Percentiles rank a stretch among this genome's conserved stretches.
Conservation (phyloP, 2,113 vertebrate genomes). For the Monarcha castaneiventris region DNA sequence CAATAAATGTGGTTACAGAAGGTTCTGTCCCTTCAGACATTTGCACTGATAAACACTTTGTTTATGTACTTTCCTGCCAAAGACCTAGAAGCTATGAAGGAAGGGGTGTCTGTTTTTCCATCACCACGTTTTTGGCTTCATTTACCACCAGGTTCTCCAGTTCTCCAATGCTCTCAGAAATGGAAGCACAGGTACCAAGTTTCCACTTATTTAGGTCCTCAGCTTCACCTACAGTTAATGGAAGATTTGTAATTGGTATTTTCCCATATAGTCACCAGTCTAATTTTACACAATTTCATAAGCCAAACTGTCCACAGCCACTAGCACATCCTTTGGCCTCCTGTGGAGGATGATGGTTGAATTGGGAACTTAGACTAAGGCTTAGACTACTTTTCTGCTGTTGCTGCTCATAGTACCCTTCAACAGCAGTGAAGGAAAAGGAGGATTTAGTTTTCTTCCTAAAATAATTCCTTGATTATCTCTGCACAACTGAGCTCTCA, state of each 20-base stretch:
- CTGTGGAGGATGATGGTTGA: not conserved
- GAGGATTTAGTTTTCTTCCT: not conserved
- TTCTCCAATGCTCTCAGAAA: not conserved
- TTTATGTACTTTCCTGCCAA: not conserved
- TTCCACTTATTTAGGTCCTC: not conserved
- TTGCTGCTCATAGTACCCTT: not conserved
- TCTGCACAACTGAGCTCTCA: not conserved
- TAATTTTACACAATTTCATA: not conserved
- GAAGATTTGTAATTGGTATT: not conserved
- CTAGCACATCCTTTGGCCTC: not conserved
- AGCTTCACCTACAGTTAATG: not conserved
- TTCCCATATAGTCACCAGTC: not conserved
- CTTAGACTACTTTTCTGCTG: not conserved
- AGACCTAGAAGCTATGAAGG: not conserved
- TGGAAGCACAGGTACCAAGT: not conserved
- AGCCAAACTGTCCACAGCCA: not conserved
- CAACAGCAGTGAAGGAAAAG: not conserved
- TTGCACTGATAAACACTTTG: not conserved
- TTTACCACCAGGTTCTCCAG: not conserved
- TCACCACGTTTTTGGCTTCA: not conserved
- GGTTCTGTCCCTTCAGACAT: not conserved
- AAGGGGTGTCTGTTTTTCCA: not conserved
- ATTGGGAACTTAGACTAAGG: not conserved
- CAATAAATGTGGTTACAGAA: not conserved
- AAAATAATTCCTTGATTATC: slow-evolving; percentile 36